Conservation (phyloP, 2,888 invertebrate genomes). For the Diarsia brunnea region DNA sequence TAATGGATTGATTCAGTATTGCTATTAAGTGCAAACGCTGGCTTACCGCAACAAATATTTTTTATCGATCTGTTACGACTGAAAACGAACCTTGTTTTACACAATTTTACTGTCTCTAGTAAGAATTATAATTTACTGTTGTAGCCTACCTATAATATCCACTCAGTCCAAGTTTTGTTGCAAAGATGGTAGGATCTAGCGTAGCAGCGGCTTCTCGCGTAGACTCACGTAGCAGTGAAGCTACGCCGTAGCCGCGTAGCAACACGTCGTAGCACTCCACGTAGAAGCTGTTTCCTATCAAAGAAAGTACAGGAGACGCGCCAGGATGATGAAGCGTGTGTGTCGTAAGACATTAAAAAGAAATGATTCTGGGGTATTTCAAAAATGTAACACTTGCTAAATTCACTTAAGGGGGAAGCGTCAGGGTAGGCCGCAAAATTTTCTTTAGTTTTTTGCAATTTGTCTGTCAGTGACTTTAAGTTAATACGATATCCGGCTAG, state of each 20-base stretch:
- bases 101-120: neutral
- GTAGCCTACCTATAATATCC: neutral
- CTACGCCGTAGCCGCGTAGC: constrained; percentile 15
- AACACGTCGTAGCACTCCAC: neutral
- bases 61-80: neutral
- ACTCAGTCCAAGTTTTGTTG: neutral
- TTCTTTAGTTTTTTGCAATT: too few species aligned
- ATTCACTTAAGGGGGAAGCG: neutral
- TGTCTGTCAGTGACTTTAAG: too few species aligned
- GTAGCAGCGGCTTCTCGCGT: neutral
- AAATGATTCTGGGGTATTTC: neutral
- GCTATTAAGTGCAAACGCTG: constrained; percentile 2
- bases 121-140: neutral
- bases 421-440: too few species aligned
- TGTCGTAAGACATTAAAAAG: neutral
- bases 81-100: neutral
- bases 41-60: neutral
- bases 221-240: neutral
- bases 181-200: neutral
- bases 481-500: neutral
- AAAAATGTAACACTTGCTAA: neutral
- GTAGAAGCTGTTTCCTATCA: neutral
- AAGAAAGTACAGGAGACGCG: too few species aligned
- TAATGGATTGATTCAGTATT: constrained; percentile 22
- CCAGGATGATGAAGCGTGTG: too few species aligned